These are phyloP conservation scores for Etheostoma perlongum DNA, from an alignment of 2,797 vertebrate species.

Conservation along the genomic window DNA sequence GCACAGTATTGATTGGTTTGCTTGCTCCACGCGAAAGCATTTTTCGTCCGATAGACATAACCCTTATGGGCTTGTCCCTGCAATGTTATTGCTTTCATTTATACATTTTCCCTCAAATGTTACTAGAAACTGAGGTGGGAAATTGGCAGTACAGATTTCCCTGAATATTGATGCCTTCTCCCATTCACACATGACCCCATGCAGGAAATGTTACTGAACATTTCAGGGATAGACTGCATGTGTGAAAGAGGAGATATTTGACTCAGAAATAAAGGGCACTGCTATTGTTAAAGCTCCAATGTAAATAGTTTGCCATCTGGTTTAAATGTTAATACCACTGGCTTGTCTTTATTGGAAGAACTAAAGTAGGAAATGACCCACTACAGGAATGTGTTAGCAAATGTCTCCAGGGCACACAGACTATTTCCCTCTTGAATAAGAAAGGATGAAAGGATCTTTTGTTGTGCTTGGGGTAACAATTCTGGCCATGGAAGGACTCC, in stretches of 20 bases:
- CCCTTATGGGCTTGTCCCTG: no score
- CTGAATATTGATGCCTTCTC: no score
- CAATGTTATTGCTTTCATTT: no score
- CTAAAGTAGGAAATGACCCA: conserved; percentile 70
- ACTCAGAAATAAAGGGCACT: conserved; percentile 18
- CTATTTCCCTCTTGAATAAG: conserved; percentile 71
- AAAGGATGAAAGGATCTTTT: conserved; percentile 81
- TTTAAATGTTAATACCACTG: conserved; percentile 43
- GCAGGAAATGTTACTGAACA: no score
- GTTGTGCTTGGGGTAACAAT: conserved; percentile 57
- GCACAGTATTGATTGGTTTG: no score
- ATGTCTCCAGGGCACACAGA: conserved; percentile 56
- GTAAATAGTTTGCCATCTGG: conserved; percentile 27
- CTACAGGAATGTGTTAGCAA: conserved; percentile 60
- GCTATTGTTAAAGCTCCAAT: conserved; percentile 27
- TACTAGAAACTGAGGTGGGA: no score
- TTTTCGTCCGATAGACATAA: no score
- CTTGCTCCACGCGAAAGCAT: no score
- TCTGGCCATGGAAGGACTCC: conserved; percentile 21
- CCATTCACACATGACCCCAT: no score
- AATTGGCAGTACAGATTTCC: no score
- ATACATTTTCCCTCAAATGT: no score
- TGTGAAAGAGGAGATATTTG: conserved; percentile 1
- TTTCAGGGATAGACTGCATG: no score
- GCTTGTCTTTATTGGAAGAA: conserved; percentile 57